Conservation (phyloP, 1,140 invertebrate species). For the Lanistes nyassanus region DNA sequence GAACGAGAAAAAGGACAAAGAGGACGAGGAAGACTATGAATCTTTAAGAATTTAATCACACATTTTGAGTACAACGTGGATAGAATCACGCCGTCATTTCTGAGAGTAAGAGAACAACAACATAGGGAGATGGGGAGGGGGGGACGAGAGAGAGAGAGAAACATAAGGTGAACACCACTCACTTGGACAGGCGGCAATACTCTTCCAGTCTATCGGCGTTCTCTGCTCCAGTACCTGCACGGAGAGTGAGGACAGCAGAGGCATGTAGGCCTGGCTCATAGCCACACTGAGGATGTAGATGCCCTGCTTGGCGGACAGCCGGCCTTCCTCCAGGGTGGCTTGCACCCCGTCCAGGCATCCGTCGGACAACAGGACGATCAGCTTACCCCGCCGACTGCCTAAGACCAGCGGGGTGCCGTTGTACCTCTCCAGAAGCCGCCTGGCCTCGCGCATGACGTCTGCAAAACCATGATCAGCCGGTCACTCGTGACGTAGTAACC, state of each 20-base stretch:
- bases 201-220: conserved; percentile 30
- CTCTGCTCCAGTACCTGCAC: conserved; percentile 23
- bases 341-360: conserved; percentile 25
- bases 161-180: no score
- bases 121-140: no score
- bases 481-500: no score
- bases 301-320: not conserved
- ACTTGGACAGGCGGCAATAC: conserved; percentile 34
- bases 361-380: conserved; percentile 34
- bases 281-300: conserved; percentile 22
- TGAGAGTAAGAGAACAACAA: no score
- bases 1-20: not conserved
- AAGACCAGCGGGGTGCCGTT: not conserved
- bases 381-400: conserved; percentile 15
- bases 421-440: not conserved
- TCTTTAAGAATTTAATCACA: no score
- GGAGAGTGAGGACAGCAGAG: conserved; percentile 24
- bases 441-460: conserved; percentile 2
- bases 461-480: not conserved
- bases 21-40: not conserved
- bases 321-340: conserved; percentile 4
- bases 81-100: no score
- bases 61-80: no score
- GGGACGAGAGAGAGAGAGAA: no score
- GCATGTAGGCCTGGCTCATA: conserved; percentile 5